These are phyloP conservation scores for Phenganax marumi DNA, from an alignment of 92 coral and sea anemone species.

Conservation along the genomic window DNA sequence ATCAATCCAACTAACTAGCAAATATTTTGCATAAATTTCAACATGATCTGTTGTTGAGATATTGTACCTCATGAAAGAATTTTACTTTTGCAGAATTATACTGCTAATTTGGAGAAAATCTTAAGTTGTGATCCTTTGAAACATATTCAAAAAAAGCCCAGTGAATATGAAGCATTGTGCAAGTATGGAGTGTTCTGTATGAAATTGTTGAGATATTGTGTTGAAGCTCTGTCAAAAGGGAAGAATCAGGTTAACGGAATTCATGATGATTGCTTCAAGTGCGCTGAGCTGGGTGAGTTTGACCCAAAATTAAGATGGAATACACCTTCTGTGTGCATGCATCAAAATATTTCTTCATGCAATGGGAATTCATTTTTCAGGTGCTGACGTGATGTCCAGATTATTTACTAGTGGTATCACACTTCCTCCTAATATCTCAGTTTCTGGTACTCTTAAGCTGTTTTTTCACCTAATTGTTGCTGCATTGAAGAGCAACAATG, in stretches of 20 bases:
- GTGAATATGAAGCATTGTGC: slow-evolving; percentile 11
- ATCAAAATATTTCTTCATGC: background rate
- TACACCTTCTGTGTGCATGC: no score
- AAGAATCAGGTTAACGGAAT: slow-evolving; percentile 18
- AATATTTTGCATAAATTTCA: no score
- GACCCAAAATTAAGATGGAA: background rate
- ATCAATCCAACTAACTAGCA: no score
- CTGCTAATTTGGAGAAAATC: slow-evolving; percentile 24
- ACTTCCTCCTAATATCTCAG: slow-evolving; percentile 15
- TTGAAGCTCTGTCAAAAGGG: slow-evolving; percentile 22
- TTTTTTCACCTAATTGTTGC: slow-evolving; percentile 24
- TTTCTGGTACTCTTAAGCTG: slow-evolving; percentile 2
- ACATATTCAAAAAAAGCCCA: slow-evolving; percentile 12
- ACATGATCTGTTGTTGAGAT: no score
- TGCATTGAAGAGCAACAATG: slow-evolving; percentile 13
- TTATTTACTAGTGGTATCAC: slow-evolving; percentile 22
- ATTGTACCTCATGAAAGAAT: no score
- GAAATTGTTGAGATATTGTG: slow-evolving; percentile 31
- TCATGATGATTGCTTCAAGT: slow-evolving; percentile 35
- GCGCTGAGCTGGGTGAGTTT: slow-evolving; percentile 26
- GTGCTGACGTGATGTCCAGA: slow-evolving; percentile 26
- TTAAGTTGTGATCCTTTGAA: background rate
- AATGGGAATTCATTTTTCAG: slow-evolving; percentile 23
- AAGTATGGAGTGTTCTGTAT: slow-evolving; percentile 38
- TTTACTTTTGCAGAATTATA: slow-evolving; percentile 20